A percentile compares a stretch with the other conserved stretches of the same genome.
These are phyloP conservation scores for Pristionchus maxplancki DNA, from an alignment of 2,888 invertebrate genomes.

Conservation along the genomic window DNA sequence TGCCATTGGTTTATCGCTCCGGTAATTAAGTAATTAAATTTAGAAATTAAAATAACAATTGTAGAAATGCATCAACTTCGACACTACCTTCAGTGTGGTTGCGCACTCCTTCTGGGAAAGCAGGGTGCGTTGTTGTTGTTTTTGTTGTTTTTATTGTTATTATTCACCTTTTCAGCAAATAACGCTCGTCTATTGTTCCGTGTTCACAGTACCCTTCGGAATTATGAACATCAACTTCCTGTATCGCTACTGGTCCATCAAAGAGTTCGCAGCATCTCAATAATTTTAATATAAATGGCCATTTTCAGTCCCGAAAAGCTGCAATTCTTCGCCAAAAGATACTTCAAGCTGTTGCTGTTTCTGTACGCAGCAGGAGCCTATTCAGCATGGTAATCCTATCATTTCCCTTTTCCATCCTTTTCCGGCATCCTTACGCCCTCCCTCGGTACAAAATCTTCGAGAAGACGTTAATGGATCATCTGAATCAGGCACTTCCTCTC, in stretches of 20 bases:
- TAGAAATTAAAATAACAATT: neutral
- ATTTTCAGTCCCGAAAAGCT: neutral
- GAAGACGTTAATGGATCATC: neutral
- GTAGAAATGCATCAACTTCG: neutral
- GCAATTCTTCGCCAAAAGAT: slow-evolving; percentile 2
- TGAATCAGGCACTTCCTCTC: slow-evolving; percentile 22
- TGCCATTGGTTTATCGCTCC: neutral
- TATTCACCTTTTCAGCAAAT: neutral
- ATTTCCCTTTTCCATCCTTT: neutral
- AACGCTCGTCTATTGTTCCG: neutral
- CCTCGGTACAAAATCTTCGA: neutral
- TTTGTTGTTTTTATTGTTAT: neutral
- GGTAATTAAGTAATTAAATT: neutral
- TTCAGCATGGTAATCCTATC: neutral
- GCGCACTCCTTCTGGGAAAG: neutral
- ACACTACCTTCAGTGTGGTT: neutral
- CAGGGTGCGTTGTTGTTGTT: neutral
- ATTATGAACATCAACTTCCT: slow-evolving; percentile 21
- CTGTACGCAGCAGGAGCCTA: neutral
- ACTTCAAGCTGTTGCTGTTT: slow-evolving; percentile 8
- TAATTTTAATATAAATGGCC: neutral
- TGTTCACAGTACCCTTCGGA: slow-evolving; percentile 20
- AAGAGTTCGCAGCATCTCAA: neutral
- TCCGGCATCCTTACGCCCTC: neutral
- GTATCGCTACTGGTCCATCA: slow-evolving; percentile 9